Conservation (phyloP, 2,888 invertebrate genomes). For the Pogonocherus hispidulus region DNA sequence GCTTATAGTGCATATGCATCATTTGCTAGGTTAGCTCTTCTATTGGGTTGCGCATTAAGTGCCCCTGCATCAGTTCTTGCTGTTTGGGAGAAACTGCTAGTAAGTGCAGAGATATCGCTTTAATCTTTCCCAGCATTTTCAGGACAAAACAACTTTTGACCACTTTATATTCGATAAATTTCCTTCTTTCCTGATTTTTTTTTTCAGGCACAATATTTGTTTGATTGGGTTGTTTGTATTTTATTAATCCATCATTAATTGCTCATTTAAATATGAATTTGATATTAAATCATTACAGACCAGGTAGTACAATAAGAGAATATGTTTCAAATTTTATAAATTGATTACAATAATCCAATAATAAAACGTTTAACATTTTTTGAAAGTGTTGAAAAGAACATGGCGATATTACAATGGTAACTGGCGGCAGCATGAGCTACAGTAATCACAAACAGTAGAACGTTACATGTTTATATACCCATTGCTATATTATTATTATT, state of each 20-base stretch:
- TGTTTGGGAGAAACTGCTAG: constrained; percentile 11
- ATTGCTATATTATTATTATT: constrained; percentile 66
- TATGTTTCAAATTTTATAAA: too few relatives aligned
- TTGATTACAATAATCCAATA: too few relatives aligned
- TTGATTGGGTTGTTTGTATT: too few relatives aligned
- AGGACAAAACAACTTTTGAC: not conserved
- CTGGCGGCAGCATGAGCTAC: constrained; percentile 43
- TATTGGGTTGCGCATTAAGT: constrained; percentile 67
- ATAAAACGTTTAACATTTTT: too few relatives aligned
- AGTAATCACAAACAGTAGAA: constrained; percentile 37
- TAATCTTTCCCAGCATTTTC: not conserved
- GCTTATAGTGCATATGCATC: constrained; percentile 65
- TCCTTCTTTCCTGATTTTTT: too few relatives aligned
- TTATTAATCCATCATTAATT: too few relatives aligned
- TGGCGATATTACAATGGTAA: constrained; percentile 35
- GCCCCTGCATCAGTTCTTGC: constrained; percentile 48
- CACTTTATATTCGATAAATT: too few relatives aligned
- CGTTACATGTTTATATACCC: constrained; percentile 59
- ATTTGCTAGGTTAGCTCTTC: constrained; percentile 67
- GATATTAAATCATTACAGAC: too few relatives aligned
- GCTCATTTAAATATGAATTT: too few relatives aligned
- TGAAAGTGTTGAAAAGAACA: not conserved
- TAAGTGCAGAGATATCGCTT: constrained; percentile 16
- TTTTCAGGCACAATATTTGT: too few relatives aligned
- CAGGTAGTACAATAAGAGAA: too few relatives aligned